Percentiles rank a stretch among this genome's conserved stretches.
These are phyloP conservation scores for Ichneumoninae sp. DNA, from an alignment of 2,888 invertebrate genomes.

Conservation along the genomic window DNA sequence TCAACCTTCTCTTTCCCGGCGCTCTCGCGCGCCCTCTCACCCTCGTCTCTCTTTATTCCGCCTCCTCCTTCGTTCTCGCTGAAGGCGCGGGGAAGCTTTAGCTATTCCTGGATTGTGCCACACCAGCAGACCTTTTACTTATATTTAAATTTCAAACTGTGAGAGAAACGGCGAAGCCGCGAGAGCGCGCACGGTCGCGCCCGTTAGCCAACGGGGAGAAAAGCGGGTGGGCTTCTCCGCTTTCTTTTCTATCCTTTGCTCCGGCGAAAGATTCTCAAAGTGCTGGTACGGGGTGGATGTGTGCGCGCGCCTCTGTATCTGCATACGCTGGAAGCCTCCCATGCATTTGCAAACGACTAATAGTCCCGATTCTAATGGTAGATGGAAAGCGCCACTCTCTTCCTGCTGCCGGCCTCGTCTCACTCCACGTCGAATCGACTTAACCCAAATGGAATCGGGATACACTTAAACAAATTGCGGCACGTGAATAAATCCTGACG, in stretches of 20 bases:
- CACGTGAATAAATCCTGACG: slow-evolving; percentile 80
- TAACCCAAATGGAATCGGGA: slow-evolving; percentile 82
- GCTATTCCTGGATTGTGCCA: slow-evolving; percentile 79
- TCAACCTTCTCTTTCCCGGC: slow-evolving; percentile 73
- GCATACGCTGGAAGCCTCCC: slow-evolving; percentile 38
- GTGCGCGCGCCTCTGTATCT: slow-evolving; percentile 34
- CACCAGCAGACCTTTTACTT: slow-evolving; percentile 80
- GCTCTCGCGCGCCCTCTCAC: slow-evolving; percentile 34
- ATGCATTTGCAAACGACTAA: slow-evolving; percentile 72
- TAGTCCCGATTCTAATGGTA: slow-evolving; percentile 30
- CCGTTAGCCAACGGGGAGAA: slow-evolving; percentile 59
- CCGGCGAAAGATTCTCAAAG: slow-evolving; percentile 52
- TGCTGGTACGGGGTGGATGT: slow-evolving; percentile 28
- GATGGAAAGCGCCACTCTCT: slow-evolving; percentile 24
- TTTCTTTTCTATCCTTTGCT: slow-evolving; percentile 48
- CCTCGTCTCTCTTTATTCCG: slow-evolving; percentile 6
- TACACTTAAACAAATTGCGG: slow-evolving; percentile 84
- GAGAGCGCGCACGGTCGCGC: slow-evolving; percentile 58
- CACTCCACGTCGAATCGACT: slow-evolving; percentile 67
- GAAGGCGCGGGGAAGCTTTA: slow-evolving; percentile 76
- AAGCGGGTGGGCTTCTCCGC: slow-evolving; percentile 37
- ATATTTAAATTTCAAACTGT: slow-evolving; percentile 82
- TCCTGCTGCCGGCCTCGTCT: slow-evolving; percentile 54
- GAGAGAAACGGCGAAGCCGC: slow-evolving; percentile 73
- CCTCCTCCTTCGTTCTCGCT: slow-evolving; percentile 54